Base-by-base conservation (phyloP, 2,888 invertebrate genomes). In the Aphelenchoides bicaudatus region DNA sequence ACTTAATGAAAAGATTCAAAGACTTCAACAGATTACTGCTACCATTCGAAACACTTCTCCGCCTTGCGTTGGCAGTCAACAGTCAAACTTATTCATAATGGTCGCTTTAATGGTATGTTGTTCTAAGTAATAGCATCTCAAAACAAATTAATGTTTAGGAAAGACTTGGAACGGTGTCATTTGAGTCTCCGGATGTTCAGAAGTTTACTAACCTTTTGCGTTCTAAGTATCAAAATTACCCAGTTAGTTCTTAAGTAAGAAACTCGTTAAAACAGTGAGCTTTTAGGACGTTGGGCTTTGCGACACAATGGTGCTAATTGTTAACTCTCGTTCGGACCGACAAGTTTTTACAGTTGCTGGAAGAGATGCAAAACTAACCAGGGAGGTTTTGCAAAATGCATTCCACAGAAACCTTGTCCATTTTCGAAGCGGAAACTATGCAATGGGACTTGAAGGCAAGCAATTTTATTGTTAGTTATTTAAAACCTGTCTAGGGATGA, bases 311-410 rank as follows among this genome's bases (percentile, higher is more conserved):
- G 75, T 77, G 13, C 55, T 77, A 4, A 77, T 77, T 28, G 77
- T 77, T 16, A 77, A 77, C 52, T 75, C 77, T 4, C 55, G 74
- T 6, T 68, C 67, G 34, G 77, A 77, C 59, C 63, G 77, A 53
- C 77, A 74, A 55, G 76, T 76, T n/a, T 74, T 75, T 66, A 75
- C 75, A 0, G 75, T 75, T 0, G 75, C 75, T 16, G 75, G 75
- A 28, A 49, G 73, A 38, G 75, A 76, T 56, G 74, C 74, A 19
- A 68, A 70, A 53, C 65, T 77, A 48, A 71, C 72, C 21, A 71
- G 74, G 39, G 76, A 77, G 34, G 73, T 72, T 0, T 56, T 77
- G 31, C 70, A 74, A 56, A 63, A 66, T 39, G 76, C 77, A 1
- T 77, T 77, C 54, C 75, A 77, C 47, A 49, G 74, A n/a, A 77